Evolutionary conservation across 1,140 invertebrate species (phyloP).

Genomic region (Trichonephila inaurata): DNA sequence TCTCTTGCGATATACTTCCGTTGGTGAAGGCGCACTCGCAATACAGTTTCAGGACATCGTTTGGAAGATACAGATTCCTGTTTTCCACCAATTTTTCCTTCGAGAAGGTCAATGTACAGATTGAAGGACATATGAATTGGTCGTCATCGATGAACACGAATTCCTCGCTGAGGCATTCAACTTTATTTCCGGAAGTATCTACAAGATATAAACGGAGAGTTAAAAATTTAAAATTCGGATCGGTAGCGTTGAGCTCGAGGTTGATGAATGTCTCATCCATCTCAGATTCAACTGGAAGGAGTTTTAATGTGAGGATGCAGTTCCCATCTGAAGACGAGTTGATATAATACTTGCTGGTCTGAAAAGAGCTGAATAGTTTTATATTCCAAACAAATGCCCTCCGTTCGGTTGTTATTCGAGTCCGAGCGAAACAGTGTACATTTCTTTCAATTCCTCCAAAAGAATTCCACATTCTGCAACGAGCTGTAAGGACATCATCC

Average conservation of each 20-base stretch:
- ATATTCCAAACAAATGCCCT: background rate
- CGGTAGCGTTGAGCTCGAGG: background rate
- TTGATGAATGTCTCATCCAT: background rate
- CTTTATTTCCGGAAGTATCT: background rate
- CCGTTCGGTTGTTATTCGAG: background rate
- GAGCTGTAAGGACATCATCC: background rate
- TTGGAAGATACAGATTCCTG: background rate
- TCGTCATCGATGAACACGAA: background rate
- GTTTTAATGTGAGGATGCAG: background rate
- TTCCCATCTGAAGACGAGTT: background rate
- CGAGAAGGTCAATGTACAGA: background rate
- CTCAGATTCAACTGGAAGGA: background rate
- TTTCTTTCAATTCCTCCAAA: background rate
- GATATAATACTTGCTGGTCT: background rate
- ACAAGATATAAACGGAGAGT: background rate
- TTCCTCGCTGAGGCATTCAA: background rate
- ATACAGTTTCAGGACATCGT: background rate
- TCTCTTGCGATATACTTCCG: background rate
- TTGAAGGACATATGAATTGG: background rate
- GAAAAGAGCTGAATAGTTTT: background rate
- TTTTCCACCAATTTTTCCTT: background rate
- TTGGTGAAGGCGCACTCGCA: background rate
- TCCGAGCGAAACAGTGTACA: background rate
- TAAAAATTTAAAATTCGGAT: background rate
- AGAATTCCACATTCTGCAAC: background rate